Evolutionary conservation across 2,797 vertebrate genomes (phyloP).

Genomic region (Arrhamphus sclerolepis): DNA sequence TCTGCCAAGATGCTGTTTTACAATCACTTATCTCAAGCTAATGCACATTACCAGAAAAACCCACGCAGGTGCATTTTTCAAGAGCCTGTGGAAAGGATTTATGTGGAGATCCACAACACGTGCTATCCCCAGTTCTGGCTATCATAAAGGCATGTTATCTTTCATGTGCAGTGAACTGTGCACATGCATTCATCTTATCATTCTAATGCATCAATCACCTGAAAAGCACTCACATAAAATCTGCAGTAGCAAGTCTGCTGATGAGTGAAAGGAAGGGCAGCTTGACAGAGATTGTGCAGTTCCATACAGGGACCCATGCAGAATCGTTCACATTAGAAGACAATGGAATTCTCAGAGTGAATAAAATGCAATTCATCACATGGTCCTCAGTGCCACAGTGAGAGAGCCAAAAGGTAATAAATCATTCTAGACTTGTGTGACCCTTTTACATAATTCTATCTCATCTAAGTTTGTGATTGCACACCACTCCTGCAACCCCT

Average conservation of each 20-base stretch:
- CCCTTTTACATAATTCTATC: conserved; percentile 44
- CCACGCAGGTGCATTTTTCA: conserved; percentile 32
- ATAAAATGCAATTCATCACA: conserved; percentile 62
- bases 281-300: conserved; percentile 55
- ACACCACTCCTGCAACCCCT: neutral
- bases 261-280: conserved; percentile 67
- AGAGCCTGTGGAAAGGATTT: conserved; percentile 23
- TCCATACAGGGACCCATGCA: conserved; percentile 34
- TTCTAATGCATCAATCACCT: conserved; percentile 56
- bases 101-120: conserved; percentile 28
- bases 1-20: conserved; percentile 34
- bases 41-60: too few species aligned
- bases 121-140: conserved; percentile 16
- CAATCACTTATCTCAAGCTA: too few species aligned
- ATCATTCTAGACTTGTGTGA: conserved; percentile 54
- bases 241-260: conserved; percentile 31
- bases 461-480: conserved; percentile 30
- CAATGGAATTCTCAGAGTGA: conserved; percentile 61
- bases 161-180: conserved; percentile 51
- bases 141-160: conserved; percentile 60
- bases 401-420: conserved; percentile 54
- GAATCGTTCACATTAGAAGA: conserved; percentile 56
- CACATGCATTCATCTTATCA: conserved; percentile 42
- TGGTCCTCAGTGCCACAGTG: conserved; percentile 53
- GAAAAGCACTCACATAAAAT: conserved; percentile 43